Conservation (phyloP, 2,797 vertebrate species). For the Darevskia nairensis region DNA sequence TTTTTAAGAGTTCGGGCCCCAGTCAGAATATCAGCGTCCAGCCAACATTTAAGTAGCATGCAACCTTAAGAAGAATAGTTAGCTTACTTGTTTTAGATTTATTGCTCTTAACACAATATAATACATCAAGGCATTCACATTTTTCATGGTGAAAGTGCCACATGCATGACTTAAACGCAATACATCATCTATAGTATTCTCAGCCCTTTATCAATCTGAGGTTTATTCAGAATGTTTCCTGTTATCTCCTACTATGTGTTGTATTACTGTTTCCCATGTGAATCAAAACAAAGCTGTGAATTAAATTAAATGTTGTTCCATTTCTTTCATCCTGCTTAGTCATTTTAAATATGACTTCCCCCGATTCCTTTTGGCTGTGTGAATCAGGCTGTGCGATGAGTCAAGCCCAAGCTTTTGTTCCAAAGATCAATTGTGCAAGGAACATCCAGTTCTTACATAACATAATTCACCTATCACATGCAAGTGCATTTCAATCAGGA, state of each 20-base stretch:
- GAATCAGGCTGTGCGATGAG: slow-evolving; percentile 35
- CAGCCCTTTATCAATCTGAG: not conserved
- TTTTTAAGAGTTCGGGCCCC: not conserved
- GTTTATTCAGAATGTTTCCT: slow-evolving; percentile 11
- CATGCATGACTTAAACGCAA: not conserved
- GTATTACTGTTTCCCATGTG: slow-evolving; percentile 27
- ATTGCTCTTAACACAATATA: slow-evolving; percentile 32
- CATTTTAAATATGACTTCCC: slow-evolving; percentile 19
- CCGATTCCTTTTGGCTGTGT: slow-evolving; percentile 34
- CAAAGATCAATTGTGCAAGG: slow-evolving; percentile 5
- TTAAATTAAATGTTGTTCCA: slow-evolving; percentile 25
- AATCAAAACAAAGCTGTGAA: slow-evolving; percentile 8
- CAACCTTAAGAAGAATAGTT: slow-evolving; percentile 33
- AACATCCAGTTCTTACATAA: not conserved
- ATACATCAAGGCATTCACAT: not conserved
- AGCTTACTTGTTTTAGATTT: slow-evolving; percentile 43
- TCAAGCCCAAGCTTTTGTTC: slow-evolving; percentile 35
- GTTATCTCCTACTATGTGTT: slow-evolving; percentile 9
- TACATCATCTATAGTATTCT: slow-evolving; percentile 21
- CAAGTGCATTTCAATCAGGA: not conserved
- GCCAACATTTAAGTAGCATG: slow-evolving; percentile 30
- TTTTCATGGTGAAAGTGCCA: not conserved
- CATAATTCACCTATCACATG: not conserved
- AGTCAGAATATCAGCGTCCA: slow-evolving; percentile 33
- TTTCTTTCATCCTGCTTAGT: slow-evolving; percentile 20